phyloP scores from a whole-genome alignment of 2,113 vertebrate genomes.

The Malurus elegans region DNA sequence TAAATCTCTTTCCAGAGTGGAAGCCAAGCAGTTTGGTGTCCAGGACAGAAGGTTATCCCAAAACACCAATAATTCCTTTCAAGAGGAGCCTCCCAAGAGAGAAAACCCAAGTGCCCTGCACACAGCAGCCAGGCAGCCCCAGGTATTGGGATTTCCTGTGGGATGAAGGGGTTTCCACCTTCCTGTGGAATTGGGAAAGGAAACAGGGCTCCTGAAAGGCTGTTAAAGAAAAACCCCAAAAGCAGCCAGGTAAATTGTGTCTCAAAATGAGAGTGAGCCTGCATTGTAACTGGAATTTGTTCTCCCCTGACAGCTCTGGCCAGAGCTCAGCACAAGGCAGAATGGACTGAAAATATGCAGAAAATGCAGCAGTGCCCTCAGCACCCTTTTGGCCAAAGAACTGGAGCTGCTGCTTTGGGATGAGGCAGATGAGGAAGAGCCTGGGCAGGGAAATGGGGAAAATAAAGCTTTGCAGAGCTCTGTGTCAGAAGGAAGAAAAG shows the following conservation, averaged over 20 bases:
- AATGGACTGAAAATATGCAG: background rate
- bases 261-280: background rate
- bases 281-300: background rate
- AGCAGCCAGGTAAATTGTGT: background rate
- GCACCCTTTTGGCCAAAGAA: background rate
- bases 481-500: background rate
- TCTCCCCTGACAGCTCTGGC: background rate
- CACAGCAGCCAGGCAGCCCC: background rate
- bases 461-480: background rate
- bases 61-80: background rate
- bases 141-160: rapidly evolving
- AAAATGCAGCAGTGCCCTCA: background rate
- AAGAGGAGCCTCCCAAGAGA: background rate
- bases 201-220: background rate
- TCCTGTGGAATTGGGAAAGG: background rate
- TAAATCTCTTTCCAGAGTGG: background rate
- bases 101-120: background rate
- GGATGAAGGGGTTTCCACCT: background rate
- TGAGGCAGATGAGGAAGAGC: background rate
- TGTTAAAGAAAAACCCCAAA: background rate
- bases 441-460: background rate
- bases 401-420: background rate
- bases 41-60: background rate
- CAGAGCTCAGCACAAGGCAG: background rate
- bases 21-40: background rate